These are phyloP conservation scores for Xyrichtys novacula DNA, from an alignment of 2,797 vertebrate species.

Conservation along the genomic window DNA sequence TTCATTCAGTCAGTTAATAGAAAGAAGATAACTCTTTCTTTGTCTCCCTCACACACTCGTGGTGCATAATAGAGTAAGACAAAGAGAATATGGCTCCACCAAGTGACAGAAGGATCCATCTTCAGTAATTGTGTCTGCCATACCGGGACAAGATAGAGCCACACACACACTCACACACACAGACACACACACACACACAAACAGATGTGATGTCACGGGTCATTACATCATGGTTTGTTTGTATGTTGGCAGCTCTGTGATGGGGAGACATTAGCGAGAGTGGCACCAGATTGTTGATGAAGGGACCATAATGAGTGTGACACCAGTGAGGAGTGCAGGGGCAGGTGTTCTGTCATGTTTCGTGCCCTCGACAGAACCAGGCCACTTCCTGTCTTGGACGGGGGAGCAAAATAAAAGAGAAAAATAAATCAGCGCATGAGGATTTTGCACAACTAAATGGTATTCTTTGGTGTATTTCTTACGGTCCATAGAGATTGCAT, in stretches of 20 bases:
- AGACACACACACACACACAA: constrained; percentile 60
- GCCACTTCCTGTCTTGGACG: constrained; percentile 62
- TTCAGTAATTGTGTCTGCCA: constrained; percentile 74
- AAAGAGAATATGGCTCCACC: constrained; percentile 60
- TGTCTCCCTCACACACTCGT: constrained; percentile 20
- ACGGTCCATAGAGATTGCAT: constrained; percentile 28
- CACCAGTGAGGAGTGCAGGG: constrained; percentile 54
- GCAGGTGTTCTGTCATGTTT: constrained; percentile 74
- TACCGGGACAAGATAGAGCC: constrained; percentile 51
- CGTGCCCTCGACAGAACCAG: constrained; percentile 70
- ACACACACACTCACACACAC: constrained; percentile 55
- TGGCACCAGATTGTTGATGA: constrained; percentile 69
- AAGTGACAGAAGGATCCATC: constrained; percentile 74
- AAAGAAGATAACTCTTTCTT: constrained; percentile 39
- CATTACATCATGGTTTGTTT: constrained; percentile 76
- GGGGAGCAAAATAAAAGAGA: constrained; percentile 18
- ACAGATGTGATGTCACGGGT: constrained; percentile 76
- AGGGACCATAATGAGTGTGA: constrained; percentile 65
- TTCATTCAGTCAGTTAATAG: constrained; percentile 60
- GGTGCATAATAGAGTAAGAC: constrained; percentile 64
- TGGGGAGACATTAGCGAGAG: constrained; percentile 68
- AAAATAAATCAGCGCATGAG: constrained; percentile 1
- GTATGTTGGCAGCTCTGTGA: constrained; percentile 65
- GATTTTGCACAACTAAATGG: neutral
- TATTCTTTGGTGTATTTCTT: constrained; percentile 4